phyloP scores from a whole-genome alignment of 2,797 vertebrate species.

The Macropus fuliginosus region DNA sequence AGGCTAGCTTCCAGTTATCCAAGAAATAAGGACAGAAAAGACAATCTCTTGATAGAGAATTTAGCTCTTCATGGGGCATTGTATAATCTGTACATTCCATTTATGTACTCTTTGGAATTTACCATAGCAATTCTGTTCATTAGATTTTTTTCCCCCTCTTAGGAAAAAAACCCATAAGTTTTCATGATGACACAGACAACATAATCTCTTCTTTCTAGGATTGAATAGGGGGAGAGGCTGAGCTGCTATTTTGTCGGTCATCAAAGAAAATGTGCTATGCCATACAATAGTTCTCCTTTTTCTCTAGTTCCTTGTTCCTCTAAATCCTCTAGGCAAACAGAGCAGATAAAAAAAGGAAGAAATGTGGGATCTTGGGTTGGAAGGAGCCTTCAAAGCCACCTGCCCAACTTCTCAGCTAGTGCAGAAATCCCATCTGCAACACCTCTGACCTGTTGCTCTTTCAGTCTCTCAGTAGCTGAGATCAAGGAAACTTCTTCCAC shows the following conservation, averaged over 20 bases:
- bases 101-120: slow-evolving; percentile 17
- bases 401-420: not conserved
- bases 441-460: not conserved
- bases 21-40: not conserved
- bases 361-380: not conserved
- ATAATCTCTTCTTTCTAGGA: slow-evolving; percentile 30
- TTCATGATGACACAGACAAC: slow-evolving; percentile 18
- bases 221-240: not conserved
- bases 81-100: not conserved
- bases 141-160: not conserved
- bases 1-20: not conserved
- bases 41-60: slow-evolving; percentile 23
- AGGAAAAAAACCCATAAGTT: slow-evolving; percentile 28
- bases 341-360: not conserved
- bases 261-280: not conserved
- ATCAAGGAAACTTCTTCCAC: not conserved
- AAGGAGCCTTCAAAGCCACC: not conserved
- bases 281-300: not conserved
- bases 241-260: not conserved
- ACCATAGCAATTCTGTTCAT: slow-evolving; percentile 25
- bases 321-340: not conserved
- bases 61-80: not conserved
- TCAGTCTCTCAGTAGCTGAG: not conserved
- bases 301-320: not conserved
- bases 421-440: not conserved